Evolutionary conservation across 1,140 invertebrate species (phyloP).

Genomic region (Melanaphis sacchari): DNA sequence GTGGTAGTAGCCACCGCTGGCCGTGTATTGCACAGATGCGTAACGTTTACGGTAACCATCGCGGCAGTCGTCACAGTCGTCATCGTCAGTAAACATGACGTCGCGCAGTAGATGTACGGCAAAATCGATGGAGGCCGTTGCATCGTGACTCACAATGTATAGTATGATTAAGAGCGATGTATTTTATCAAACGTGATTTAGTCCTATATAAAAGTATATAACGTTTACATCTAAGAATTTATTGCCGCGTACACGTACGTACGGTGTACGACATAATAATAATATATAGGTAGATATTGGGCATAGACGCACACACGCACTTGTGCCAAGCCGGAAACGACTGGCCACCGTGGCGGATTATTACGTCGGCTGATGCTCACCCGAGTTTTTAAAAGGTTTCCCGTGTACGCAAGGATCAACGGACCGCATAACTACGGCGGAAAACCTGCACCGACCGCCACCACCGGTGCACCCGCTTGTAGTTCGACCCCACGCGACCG

Average conservation of each 20-base stretch:
- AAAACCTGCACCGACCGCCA: background rate
- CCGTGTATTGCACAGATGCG: background rate
- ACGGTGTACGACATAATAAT: background rate
- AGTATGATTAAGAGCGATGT: too few relatives aligned
- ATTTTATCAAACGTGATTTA: background rate
- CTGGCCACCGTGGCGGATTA: background rate
- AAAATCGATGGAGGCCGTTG: background rate
- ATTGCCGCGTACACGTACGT: background rate
- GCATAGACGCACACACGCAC: background rate
- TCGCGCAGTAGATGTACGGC: background rate
- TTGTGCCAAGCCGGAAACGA: background rate
- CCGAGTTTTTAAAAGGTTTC: conserved; percentile 56
- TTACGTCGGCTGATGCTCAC: conserved; percentile 1
- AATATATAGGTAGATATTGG: background rate
- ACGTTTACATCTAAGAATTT: background rate
- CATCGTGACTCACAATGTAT: background rate
- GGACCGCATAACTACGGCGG: conserved; percentile 35
- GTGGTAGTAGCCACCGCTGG: background rate
- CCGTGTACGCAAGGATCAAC: conserved; percentile 45
- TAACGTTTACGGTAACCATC: background rate
- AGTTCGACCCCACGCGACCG: background rate
- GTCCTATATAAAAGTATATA: background rate
- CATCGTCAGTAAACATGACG: background rate
- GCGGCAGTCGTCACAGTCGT: background rate
- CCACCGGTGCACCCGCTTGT: background rate